A percentile compares a stretch with the other conserved stretches of the same genome.
phyloP scores from a whole-genome alignment of 2,113 vertebrate genomes.

The Climacteris rufus region DNA sequence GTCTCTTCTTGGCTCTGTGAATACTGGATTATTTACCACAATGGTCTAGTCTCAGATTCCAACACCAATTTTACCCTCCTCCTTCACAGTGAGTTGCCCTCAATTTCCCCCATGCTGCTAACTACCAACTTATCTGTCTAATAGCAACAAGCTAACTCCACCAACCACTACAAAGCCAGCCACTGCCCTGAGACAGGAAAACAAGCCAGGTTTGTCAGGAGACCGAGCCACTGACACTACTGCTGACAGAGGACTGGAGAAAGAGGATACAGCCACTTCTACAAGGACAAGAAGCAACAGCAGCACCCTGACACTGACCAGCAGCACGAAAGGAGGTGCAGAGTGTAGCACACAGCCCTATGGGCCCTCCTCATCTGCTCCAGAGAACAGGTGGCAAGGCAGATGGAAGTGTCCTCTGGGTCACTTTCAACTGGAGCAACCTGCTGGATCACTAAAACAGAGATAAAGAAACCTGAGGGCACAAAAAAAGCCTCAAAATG shows the following conservation, averaged over 20 bases:
- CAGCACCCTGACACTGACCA: background rate
- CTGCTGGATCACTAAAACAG: background rate
- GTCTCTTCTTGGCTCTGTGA: background rate
- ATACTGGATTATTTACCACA: background rate
- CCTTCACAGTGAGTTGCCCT: background rate
- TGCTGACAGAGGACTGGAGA: background rate
- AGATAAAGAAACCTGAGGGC: background rate
- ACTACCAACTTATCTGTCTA: background rate
- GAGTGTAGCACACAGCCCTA: background rate
- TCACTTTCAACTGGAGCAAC: background rate
- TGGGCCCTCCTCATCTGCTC: background rate
- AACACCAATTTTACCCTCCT: background rate
- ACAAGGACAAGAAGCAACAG: background rate
- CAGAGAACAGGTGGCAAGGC: background rate
- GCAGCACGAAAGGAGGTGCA: background rate
- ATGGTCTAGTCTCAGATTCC: background rate
- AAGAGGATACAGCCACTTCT: background rate
- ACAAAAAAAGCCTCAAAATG: background rate
- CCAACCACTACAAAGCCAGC: background rate
- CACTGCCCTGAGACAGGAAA: background rate
- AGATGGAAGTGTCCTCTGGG: background rate
- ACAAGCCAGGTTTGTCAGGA: rapidly evolving
- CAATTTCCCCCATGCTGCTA: background rate
- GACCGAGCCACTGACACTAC: background rate
- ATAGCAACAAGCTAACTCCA: background rate